Percentiles rank a stretch among this genome's conserved stretches.
Conservation (phyloP, 2,888 invertebrate genomes). For the Dorcus hopei region DNA sequence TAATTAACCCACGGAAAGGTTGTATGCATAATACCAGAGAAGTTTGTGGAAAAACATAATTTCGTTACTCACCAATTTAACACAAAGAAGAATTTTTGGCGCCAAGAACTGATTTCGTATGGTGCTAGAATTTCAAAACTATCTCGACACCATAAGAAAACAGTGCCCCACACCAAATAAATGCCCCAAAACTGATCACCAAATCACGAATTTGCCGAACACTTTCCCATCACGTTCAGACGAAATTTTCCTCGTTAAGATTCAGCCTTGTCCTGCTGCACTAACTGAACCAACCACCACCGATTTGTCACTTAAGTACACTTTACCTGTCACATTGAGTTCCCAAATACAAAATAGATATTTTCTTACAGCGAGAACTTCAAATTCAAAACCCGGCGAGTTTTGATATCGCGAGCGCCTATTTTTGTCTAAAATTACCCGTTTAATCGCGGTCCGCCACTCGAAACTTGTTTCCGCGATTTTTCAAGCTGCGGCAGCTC, state of each 20-base stretch:
- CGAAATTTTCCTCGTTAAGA: too few species aligned
- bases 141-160: slow-evolving; percentile 67
- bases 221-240: too few species aligned
- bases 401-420: slow-evolving; percentile 34
- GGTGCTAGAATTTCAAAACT: slow-evolving; percentile 61
- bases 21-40: background rate
- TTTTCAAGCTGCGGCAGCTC: slow-evolving; percentile 30
- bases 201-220: too few species aligned
- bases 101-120: slow-evolving; percentile 61
- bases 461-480: slow-evolving; percentile 42
- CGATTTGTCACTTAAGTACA: slow-evolving; percentile 45
- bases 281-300: slow-evolving; percentile 17
- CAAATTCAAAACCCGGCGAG: slow-evolving; percentile 42
- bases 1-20: too few species aligned
- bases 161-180: slow-evolving; percentile 56
- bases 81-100: slow-evolving; percentile 13
- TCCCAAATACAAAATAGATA: slow-evolving; percentile 49
- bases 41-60: background rate
- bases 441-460: slow-evolving; percentile 8
- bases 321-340: slow-evolving; percentile 47
- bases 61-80: background rate
- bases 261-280: background rate
- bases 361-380: slow-evolving; percentile 45
- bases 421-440: slow-evolving; percentile 14
- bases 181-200: too few species aligned